phyloP scores from a whole-genome alignment of 2,797 vertebrate genomes.

The Hirundo rustica region DNA sequence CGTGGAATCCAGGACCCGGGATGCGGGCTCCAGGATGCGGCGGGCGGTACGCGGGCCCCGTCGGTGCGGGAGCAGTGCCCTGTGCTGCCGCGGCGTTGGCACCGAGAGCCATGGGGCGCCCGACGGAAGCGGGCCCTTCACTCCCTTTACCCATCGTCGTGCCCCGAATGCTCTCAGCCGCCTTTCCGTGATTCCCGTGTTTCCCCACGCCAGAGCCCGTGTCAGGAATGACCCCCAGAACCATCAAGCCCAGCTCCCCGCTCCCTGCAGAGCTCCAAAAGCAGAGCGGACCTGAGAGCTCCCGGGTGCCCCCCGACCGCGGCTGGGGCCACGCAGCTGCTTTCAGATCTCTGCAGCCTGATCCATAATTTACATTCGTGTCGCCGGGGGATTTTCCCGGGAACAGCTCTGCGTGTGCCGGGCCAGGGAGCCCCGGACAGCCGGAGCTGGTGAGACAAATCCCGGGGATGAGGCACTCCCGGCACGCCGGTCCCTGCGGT shows the following conservation, averaged over 20 bases:
- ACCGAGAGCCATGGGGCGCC: rapidly evolving
- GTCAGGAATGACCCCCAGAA: background rate
- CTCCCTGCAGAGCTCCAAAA: rapidly evolving
- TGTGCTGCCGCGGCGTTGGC: background rate
- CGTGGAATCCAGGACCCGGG: no score
- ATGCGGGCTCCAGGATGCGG: no score
- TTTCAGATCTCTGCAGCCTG: rapidly evolving
- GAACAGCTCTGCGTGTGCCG: rapidly evolving
- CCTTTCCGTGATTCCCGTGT: rapidly evolving
- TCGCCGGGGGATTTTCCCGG: background rate
- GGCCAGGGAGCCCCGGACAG: no score
- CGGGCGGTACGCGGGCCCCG: background rate
- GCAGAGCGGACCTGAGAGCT: background rate
- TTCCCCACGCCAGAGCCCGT: rapidly evolving
- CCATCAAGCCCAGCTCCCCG: rapidly evolving
- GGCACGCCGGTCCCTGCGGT: background rate
- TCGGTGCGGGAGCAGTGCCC: background rate
- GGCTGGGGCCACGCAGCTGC: background rate
- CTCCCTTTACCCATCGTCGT: rapidly evolving
- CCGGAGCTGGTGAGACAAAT: no score
- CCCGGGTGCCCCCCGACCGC: background rate
- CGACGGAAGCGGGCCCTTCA: rapidly evolving
- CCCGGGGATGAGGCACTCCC: background rate
- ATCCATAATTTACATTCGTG: rapidly evolving
- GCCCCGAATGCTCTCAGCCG: rapidly evolving